Evolutionary conservation across 2,113 vertebrate genomes (phyloP).

Genomic region (Osmerus eperlanus): DNA sequence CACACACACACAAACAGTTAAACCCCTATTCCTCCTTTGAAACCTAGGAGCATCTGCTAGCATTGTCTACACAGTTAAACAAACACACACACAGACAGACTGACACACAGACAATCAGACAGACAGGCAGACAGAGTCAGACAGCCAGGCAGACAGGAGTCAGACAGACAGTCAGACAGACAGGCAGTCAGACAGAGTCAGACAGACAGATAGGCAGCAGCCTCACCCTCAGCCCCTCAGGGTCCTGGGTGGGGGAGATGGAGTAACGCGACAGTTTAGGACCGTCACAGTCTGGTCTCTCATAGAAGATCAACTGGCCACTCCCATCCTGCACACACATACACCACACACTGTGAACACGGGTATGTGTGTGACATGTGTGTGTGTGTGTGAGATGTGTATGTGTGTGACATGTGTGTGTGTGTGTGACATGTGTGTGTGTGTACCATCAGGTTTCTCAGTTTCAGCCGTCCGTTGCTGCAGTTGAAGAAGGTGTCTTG

Average conservation of each 20-base stretch:
- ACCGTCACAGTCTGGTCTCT: slow-evolving; percentile 74
- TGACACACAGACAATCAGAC: background rate
- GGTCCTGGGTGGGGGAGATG: slow-evolving; percentile 70
- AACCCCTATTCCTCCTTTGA: slow-evolving; percentile 58
- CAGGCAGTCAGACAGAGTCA: too few relatives aligned
- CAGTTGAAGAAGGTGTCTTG: slow-evolving; percentile 77
- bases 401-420: background rate
- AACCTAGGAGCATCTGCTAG: slow-evolving; percentile 71
- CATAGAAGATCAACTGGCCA: slow-evolving; percentile 83
- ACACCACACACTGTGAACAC: background rate
- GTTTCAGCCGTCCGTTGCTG: slow-evolving; percentile 73
- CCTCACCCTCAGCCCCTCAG: slow-evolving; percentile 70
- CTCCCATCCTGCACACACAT: slow-evolving; percentile 63
- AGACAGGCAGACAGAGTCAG: too few relatives aligned
- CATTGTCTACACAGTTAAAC: slow-evolving; percentile 26
- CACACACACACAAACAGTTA: too few relatives aligned
- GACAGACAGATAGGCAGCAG: too few relatives aligned
- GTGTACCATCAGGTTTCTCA: slow-evolving; percentile 69
- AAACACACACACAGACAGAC: background rate
- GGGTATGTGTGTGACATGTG: background rate
- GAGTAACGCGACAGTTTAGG: slow-evolving; percentile 80
- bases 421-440: background rate
- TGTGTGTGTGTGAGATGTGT: background rate
- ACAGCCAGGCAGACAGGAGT: too few relatives aligned
- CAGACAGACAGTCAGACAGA: too few relatives aligned